Evolutionary conservation across 2,888 invertebrate species (phyloP), one percentile per base, ranked within the genome.

Genomic region (Sphaerophoria rueppellii): DNA sequence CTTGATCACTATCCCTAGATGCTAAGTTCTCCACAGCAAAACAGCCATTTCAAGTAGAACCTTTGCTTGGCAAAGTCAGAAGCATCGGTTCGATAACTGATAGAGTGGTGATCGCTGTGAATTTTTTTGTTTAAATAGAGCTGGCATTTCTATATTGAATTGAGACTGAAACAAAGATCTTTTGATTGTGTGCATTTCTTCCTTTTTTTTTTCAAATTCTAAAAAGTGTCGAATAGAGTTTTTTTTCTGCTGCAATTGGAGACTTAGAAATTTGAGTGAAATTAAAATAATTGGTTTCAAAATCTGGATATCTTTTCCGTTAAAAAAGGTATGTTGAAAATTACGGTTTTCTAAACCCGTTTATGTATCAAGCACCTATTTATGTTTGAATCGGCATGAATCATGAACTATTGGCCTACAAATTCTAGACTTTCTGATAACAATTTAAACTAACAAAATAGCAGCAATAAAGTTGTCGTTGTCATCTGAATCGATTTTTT

Each of bases 1-100:
- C 34, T 43, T 78, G 73, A 78, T 55, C 67, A 46, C 34, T 63
- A 55, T 61, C 11, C 57, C 71, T 60, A 72, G 67, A 81, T 52
- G 37, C 35, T 37, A 46, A 63, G 57, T 65, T 71, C 52, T 55
- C 24, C 2, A 34, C 52, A 72, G 65, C 73, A 9, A 43, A 55
- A 24, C 50, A 65, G 69, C 72, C 77, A 85, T 76, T 85, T 76
- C 35, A 72, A 40, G 55, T 70, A 14, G 73, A 81, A 77, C 81
- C 81, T 73, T 81, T 81, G 85, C 69, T 81, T 85, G 85, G 81
- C 48, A 54, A 43, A 60, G 85, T 81, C 81, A 60, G 81, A 81
- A 40, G 83, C 83, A 69, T 80, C 69, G 75, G 80, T 83, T 76
- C 82, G 43, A 55, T 43, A 32, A 65, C 6, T 14, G 37, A 37